Percentiles rank a stretch among this genome's conserved stretches.
phyloP scores from a whole-genome alignment of 2,888 invertebrate genomes.

The Cremastinae sp. region DNA sequence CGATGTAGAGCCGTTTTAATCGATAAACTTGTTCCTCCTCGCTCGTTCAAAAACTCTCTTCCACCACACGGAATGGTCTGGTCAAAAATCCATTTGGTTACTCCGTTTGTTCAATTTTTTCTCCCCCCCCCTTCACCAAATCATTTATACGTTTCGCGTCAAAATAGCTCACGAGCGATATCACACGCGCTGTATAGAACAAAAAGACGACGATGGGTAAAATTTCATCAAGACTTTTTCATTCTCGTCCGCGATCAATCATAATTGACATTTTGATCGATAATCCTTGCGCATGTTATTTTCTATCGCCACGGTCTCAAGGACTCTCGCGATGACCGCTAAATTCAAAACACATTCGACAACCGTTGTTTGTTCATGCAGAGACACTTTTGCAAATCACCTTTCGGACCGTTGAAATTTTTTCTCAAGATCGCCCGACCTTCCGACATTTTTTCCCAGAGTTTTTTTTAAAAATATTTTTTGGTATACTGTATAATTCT shows the following conservation, averaged over 20 bases:
- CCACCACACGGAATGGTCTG: no score
- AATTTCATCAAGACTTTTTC: no score
- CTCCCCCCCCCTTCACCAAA: no score
- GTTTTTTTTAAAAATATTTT: slow-evolving; percentile 10
- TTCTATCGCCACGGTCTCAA: slow-evolving; percentile 9
- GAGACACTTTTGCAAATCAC: slow-evolving; percentile 12
- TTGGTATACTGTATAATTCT: background rate
- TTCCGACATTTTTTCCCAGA: slow-evolving; percentile 12
- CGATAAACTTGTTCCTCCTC: slow-evolving; percentile 34
- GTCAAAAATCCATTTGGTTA: no score
- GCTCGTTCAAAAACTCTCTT: slow-evolving; percentile 24
- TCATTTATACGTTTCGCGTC: no score
- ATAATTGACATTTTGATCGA: slow-evolving; percentile 42
- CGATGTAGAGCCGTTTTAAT: slow-evolving; percentile 27
- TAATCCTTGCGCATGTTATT: slow-evolving; percentile 4
- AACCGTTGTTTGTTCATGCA: slow-evolving; percentile 4
- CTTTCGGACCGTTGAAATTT: slow-evolving; percentile 10
- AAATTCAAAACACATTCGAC: slow-evolving; percentile 35
- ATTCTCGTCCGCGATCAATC: background rate
- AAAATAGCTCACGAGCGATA: no score
- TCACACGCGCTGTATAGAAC: no score
- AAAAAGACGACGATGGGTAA: no score
- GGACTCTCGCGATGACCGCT: slow-evolving; percentile 33
- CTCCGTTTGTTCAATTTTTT: no score
- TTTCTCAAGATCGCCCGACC: background rate